These are phyloP conservation scores for Cynopterus brachyotis DNA, from an alignment of 2,113 vertebrate genomes.

Conservation along the genomic window DNA sequence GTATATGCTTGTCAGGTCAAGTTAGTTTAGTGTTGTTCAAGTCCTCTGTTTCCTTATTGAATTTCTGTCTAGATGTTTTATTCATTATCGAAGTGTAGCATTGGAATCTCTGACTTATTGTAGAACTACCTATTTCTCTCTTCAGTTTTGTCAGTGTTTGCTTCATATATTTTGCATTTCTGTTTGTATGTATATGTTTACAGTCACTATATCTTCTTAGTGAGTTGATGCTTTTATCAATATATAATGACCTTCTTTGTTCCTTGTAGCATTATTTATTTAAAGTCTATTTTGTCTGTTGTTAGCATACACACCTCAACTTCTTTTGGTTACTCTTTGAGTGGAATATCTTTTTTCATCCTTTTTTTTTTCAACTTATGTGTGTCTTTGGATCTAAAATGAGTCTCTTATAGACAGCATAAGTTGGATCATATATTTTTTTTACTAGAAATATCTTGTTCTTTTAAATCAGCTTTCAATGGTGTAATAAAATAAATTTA, in stretches of 20 bases:
- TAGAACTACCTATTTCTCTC: neutral
- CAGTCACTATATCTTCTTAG: neutral
- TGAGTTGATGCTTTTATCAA: neutral
- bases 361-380: neutral
- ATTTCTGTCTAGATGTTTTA: neutral
- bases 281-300: neutral
- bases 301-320: neutral
- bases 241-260: neutral
- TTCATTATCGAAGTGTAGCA: neutral
- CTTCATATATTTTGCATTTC: neutral
- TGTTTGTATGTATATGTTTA: neutral
- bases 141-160: neutral
- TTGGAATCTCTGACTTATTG: neutral
- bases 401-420: neutral
- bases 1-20: neutral
- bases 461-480: no score
- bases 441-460: no score
- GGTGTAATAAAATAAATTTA: no score
- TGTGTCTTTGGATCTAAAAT: slow-evolving; percentile 14
- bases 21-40: neutral
- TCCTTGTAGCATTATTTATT: neutral
- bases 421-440: neutral
- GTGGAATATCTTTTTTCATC: neutral
- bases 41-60: neutral
- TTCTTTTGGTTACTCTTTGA: neutral